These are phyloP conservation scores for Petrophora chlorosata DNA, from an alignment of 2,888 invertebrate genomes.

Conservation along the genomic window DNA sequence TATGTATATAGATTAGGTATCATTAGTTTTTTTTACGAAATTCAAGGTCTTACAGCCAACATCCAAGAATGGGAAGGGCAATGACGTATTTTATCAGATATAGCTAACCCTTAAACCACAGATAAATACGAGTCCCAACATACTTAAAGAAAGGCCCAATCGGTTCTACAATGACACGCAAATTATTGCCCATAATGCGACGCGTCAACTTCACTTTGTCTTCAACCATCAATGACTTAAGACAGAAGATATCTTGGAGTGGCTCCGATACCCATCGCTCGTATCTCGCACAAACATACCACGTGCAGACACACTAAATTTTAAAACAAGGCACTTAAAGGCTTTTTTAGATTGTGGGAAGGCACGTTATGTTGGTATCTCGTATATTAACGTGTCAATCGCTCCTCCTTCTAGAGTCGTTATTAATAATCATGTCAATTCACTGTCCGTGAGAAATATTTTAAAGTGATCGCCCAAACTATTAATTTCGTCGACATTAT, in stretches of 20 bases:
- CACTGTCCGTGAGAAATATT: conserved; percentile 74
- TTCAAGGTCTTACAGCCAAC: too few relatives aligned
- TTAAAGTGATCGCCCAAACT: conserved; percentile 64
- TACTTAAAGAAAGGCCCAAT: conserved; percentile 34
- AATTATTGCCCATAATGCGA: conserved; percentile 63
- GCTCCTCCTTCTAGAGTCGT: conserved; percentile 66
- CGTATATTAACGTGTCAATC: conserved; percentile 78
- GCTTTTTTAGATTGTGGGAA: conserved; percentile 29
- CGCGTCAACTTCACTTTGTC: conserved; percentile 76
- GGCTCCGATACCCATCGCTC: conserved; percentile 62
- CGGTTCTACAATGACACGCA: conserved; percentile 62
- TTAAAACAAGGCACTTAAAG: conserved; percentile 33
- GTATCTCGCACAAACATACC: conserved; percentile 46
- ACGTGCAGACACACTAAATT: conserved; percentile 3
- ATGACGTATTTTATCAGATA: too few relatives aligned
- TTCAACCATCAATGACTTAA: conserved; percentile 61
- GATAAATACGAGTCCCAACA: too few relatives aligned
- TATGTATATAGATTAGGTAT: too few relatives aligned
- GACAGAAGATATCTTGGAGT: conserved; percentile 61
- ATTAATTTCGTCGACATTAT: conserved; percentile 71
- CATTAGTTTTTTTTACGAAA: too few relatives aligned
- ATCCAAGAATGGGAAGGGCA: too few relatives aligned
- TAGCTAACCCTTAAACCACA: too few relatives aligned
- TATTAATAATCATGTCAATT: conserved; percentile 80
- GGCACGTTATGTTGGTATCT: conserved; percentile 39